Evolutionary conservation across 2,113 vertebrate species (phyloP).

Genomic region (Montifringilla adamsi): DNA sequence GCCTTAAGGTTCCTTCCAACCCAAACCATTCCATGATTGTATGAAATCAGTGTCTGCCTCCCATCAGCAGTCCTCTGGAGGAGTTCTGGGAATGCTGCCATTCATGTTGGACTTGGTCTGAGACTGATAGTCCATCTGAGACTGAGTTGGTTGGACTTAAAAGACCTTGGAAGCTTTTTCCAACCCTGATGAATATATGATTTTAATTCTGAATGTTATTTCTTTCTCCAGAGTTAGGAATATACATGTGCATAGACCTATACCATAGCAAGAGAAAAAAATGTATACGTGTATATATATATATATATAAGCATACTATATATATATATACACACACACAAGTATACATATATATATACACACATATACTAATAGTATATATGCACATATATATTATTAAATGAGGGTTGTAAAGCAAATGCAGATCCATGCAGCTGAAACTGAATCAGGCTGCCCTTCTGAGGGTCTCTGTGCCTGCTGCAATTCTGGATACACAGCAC

Average conservation of each 20-base stretch:
- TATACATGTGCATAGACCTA: too few species aligned
- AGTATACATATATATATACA: too few species aligned
- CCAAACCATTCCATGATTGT: background rate
- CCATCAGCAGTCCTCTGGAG: background rate
- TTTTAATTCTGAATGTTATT: background rate
- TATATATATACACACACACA: too few species aligned
- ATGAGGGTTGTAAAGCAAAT: background rate
- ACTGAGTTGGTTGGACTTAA: background rate
- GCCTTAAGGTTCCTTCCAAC: background rate
- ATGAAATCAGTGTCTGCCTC: background rate
- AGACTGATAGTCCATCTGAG: background rate
- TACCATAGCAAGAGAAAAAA: background rate
- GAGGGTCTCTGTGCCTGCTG: background rate
- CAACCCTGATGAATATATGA: background rate
- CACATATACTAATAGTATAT: background rate
- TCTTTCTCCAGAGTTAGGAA: background rate
- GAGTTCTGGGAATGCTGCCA: rapidly evolving
- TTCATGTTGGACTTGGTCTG: background rate
- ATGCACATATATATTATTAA: background rate
- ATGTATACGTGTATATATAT: rapidly evolving
- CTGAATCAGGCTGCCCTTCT: background rate
- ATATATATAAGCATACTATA: background rate
- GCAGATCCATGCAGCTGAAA: background rate
- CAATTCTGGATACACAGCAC: background rate
- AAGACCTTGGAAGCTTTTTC: background rate